phyloP scores from a whole-genome alignment of 1,140 invertebrate genomes.

The Caerostris extrusa region DNA sequence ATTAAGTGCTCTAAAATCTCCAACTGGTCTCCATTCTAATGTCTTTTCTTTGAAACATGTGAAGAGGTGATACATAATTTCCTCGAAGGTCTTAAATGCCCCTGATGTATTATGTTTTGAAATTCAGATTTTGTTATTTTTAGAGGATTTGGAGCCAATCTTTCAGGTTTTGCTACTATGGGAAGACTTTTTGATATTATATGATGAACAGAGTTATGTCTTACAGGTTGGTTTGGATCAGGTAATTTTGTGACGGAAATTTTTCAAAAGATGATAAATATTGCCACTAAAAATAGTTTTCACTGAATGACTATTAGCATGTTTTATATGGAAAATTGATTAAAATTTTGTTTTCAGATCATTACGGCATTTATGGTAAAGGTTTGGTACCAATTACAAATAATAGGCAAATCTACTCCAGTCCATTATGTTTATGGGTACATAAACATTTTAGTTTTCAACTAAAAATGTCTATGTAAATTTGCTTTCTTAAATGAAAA shows the following conservation, averaged over 20 bases:
- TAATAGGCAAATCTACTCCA: constrained; percentile 65
- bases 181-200: constrained; percentile 72
- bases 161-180: background rate
- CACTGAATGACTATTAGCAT: constrained; percentile 4
- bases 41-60: constrained; percentile 78
- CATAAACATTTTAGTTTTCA: background rate
- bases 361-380: constrained; percentile 5
- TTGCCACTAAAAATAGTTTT: background rate
- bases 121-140: constrained; percentile 73
- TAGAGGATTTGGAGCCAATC: constrained; percentile 57
- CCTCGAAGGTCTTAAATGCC: constrained; percentile 78
- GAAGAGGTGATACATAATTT: constrained; percentile 78
- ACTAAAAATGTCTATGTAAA: constrained; percentile 69
- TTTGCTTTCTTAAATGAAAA: constrained; percentile 29
- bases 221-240: constrained; percentile 76
- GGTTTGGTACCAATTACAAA: constrained; percentile 56
- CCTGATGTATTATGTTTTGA: constrained; percentile 67
- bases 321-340: background rate
- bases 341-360: constrained; percentile 38
- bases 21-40: constrained; percentile 70
- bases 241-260: constrained; percentile 75
- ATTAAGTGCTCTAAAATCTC: constrained; percentile 76
- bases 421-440: too few relatives aligned
- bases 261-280: constrained; percentile 69
- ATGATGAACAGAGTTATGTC: constrained; percentile 57